Base-by-base conservation (phyloP, 2,113 vertebrate species). In the Bos indicus region DNA sequence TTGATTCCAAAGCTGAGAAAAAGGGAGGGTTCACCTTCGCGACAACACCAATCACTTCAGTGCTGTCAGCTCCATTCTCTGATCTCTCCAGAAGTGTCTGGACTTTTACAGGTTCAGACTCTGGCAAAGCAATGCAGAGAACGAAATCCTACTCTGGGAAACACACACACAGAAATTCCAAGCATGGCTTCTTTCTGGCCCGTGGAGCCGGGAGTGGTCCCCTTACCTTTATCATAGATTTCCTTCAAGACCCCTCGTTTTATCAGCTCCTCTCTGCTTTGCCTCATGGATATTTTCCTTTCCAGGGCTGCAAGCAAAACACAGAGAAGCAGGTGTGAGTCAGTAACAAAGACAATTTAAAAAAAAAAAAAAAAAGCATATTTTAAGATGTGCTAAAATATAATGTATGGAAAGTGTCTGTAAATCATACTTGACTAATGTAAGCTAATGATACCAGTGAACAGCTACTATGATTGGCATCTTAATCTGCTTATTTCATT, bases 201-300 rank as follows among this genome's bases (percentile, higher is more conserved):
- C 5, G 0, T 0, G 5, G 8, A 87, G 46, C 21, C n/a, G 15
- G 95, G 97, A 88, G 36, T 46, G 64, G 51, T 91, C 25, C 80
- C 90, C 99, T 99, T 98, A 99, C 99, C 99, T 99, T 99, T 99
- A 98, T 99, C 99, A 98, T 99, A 99, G 97, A 99, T 99, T 98
- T 99, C 99, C 99, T 99, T 99, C 98, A 99, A 98, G 94, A 99
- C 99, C 54, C 99, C 99, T 98, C 99, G 98, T 98, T 99, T 99
- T 98, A 99, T 99, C 97, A 99, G 99, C 97, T 99, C 99, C 84
- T 99, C 99, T 99, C 99, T 99, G 99, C 99, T 99, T 98, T 99
- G 99, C 90, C 99, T 99, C 99, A 99, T 99, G 2, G 99, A 99
- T 99, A 99, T 99, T 99, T 99, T 99, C 98, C 99, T 99, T 98